Conservation (phyloP, 2,888 invertebrate genomes). For the Rhorus exstirpatorius region DNA sequence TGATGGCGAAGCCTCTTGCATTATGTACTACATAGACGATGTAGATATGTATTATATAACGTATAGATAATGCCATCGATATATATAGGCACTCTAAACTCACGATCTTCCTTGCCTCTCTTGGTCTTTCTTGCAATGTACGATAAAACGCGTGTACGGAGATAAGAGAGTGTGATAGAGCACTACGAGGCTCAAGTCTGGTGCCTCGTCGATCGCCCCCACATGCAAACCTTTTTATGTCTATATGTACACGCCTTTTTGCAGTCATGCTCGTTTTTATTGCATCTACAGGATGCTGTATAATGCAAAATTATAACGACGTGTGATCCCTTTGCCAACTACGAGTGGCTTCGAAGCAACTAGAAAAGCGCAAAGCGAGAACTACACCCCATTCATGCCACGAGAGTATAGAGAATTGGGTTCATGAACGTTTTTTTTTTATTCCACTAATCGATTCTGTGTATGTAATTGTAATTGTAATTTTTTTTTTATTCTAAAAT, state of each 20-base stretch:
- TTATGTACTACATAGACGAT: slow-evolving; percentile 19
- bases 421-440: too few species aligned
- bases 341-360: slow-evolving; percentile 50
- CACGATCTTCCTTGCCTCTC: slow-evolving; percentile 47
- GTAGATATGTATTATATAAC: slow-evolving; percentile 5
- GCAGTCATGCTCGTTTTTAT: slow-evolving; percentile 66
- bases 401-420: too few species aligned
- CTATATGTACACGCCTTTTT: slow-evolving; percentile 66
- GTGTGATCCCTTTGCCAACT: slow-evolving; percentile 58
- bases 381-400: slow-evolving; percentile 32
- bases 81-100: slow-evolving; percentile 21
- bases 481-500: too few species aligned
- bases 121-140: slow-evolving; percentile 71
- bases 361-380: slow-evolving; percentile 37
- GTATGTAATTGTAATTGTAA: too few species aligned
- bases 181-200: slow-evolving; percentile 22
- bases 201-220: slow-evolving; percentile 58
- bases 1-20: slow-evolving; percentile 36
- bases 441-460: too few species aligned
- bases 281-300: slow-evolving; percentile 6
- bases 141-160: slow-evolving; percentile 74
- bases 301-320: slow-evolving; percentile 3
- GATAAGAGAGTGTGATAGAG: slow-evolving; percentile 62
- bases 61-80: neutral
- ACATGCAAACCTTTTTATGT: too few species aligned